Conservation (phyloP, 2,113 vertebrate species). For the Oreochromis tanganicae region DNA sequence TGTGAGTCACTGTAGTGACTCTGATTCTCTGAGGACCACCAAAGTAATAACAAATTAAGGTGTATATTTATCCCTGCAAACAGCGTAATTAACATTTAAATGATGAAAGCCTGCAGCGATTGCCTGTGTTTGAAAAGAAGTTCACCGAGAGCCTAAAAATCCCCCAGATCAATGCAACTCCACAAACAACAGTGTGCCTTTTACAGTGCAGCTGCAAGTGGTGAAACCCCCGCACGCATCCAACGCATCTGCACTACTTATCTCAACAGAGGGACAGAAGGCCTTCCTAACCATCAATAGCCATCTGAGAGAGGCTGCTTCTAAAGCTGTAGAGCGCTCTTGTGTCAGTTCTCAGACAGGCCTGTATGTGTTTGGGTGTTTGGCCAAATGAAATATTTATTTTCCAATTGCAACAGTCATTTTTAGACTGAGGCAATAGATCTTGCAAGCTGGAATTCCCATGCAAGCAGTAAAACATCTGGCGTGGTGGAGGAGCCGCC, state of each 20-base stretch:
- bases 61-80: not conserved
- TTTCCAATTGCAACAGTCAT: constrained; percentile 35
- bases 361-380: not conserved
- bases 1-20: not conserved
- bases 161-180: not conserved
- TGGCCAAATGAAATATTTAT: constrained; percentile 55
- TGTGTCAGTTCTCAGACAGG: constrained; percentile 22
- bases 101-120: not conserved
- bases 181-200: not conserved
- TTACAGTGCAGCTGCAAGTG: not conserved
- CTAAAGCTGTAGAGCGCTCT: not conserved
- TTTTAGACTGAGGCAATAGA: constrained; percentile 44
- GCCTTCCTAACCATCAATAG: not conserved
- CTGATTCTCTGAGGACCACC: not conserved
- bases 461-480: constrained; percentile 45
- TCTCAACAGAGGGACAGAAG: not conserved
- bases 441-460: constrained; percentile 21
- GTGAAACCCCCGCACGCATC: not conserved
- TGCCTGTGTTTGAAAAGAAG: not conserved
- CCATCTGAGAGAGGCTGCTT: not conserved
- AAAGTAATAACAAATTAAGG: not conserved
- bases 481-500: not conserved
- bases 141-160: not conserved
- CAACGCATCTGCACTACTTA: not conserved
- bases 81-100: not conserved